phyloP scores from a whole-genome alignment of 1,140 invertebrate species.

The Scaptodrosophila lebanonensis region DNA sequence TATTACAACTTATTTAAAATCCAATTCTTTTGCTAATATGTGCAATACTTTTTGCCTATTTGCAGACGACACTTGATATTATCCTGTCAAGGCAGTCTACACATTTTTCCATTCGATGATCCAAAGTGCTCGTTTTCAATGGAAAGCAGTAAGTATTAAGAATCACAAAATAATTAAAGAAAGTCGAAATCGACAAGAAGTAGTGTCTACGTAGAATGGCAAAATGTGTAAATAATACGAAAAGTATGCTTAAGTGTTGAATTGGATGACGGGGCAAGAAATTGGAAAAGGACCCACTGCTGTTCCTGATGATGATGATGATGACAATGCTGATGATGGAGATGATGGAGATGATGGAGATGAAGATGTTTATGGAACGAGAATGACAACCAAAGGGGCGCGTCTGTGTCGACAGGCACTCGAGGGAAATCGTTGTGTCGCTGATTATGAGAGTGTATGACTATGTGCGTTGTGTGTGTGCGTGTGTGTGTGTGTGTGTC shows the following conservation, averaged over 20 bases:
- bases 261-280: constrained; percentile 25
- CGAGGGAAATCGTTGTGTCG: constrained; percentile 47
- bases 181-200: neutral
- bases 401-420: constrained; percentile 52
- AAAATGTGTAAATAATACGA: constrained; percentile 35
- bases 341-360: constrained; percentile 31
- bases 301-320: constrained; percentile 24
- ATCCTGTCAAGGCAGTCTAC: constrained; percentile 93
- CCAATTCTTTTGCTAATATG: too few relatives aligned
- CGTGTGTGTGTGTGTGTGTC: constrained; percentile 25
- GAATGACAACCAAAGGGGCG: constrained; percentile 28
- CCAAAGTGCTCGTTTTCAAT: constrained; percentile 95
- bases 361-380: too few relatives aligned
- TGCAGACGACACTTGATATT: constrained; percentile 91
- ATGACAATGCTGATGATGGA: constrained; percentile 30
- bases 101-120: constrained; percentile 97
- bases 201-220: neutral
- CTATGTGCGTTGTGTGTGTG: constrained; percentile 8
- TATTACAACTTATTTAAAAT: too few relatives aligned
- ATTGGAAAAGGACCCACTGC: neutral
- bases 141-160: constrained; percentile 92
- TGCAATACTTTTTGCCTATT: too few relatives aligned
- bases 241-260: constrained; percentile 48
- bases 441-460: constrained; percentile 20
- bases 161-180: neutral